Evolutionary conservation across 2,888 invertebrate species (phyloP), one percentile per base, ranked within the genome.

Genomic region (Diachrysia chrysitis): DNA sequence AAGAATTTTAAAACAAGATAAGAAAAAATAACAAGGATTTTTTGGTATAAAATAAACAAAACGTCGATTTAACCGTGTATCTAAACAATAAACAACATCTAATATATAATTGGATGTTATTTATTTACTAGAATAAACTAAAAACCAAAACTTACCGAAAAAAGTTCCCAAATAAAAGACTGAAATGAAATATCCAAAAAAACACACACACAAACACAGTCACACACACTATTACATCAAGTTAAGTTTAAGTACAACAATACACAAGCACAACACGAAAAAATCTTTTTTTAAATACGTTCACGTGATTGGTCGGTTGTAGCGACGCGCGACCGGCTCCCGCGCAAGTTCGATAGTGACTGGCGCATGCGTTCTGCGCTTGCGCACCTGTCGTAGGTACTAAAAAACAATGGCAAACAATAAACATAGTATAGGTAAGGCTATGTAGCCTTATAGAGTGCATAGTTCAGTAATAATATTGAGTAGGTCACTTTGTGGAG

Each of bases 401-500:
- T 87, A 88, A 92, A 92, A 93, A 93, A 93, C 92, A 93, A 94
- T 93, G 92, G 92, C 90, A 90, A 92, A 92, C 89, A 90, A 84
- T 87, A 88, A 84, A 85, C 82, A 85, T 88, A 85, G 81, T 84
- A 81, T 73, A 80, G 77, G 79, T 83, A 84, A 66, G 73, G 69
- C 58, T 75, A 53, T 51, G 32, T 54, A 67, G 59, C 78, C 73
- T 69, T 80, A 70, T 73, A 64, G 66, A 76, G 80, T 73, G 71
- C 72, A 82, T 71, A 82, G 78, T 76, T 78, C 72, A 74, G 69
- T 68, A 79, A 74, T 77, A 79, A 74, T 70, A 72, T 77, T 77
- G 81, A 79, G 74, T 81, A 77, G 81, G 79, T 81, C 79, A 81
- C n/a, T 75, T 61, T 59, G 54, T 62, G 35, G 56, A 77, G 63